A percentile compares a stretch with the other conserved stretches of the same genome.
phyloP scores from a whole-genome alignment of 2,113 vertebrate species.

The Python bivittatus region DNA sequence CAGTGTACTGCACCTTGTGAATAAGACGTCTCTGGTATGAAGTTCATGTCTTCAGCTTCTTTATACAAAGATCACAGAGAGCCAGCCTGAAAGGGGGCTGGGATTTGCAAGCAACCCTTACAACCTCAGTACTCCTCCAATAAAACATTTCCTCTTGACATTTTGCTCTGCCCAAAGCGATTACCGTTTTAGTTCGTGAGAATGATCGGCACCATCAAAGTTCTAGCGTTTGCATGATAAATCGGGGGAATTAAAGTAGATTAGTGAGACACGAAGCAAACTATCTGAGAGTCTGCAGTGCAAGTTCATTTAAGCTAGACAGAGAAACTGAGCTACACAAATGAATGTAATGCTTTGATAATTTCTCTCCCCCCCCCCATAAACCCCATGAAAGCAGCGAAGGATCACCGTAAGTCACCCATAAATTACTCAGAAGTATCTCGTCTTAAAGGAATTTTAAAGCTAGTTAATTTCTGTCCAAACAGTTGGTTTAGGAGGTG shows the following conservation, averaged over 20 bases:
- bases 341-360: conserved; percentile 74
- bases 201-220: conserved; percentile 79
- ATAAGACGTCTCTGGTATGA: conserved; percentile 75
- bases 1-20: conserved; percentile 66
- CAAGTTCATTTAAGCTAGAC: conserved; percentile 83
- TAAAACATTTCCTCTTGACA: conserved; percentile 72
- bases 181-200: conserved; percentile 76
- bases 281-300: conserved; percentile 85
- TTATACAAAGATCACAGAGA: conserved; percentile 78
- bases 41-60: conserved; percentile 87
- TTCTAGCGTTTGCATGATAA: conserved; percentile 82
- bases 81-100: conserved; percentile 76
- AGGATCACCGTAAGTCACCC: conserved; percentile 70
- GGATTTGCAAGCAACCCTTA: conserved; percentile 68
- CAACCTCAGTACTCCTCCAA: conserved; percentile 75
- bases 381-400: conserved; percentile 71
- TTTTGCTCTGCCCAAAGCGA: conserved; percentile 75
- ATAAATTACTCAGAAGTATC: conserved; percentile 88
- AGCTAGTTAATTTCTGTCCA: conserved; percentile 95
- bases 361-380: conserved; percentile 49
- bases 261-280: conserved; percentile 81
- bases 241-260: conserved; percentile 80
- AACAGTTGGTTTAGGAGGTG: conserved; percentile 96
- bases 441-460: conserved; percentile 98
- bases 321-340: conserved; percentile 74